Conservation (phyloP, 2,113 vertebrate species). For the Anolis sagrei region DNA sequence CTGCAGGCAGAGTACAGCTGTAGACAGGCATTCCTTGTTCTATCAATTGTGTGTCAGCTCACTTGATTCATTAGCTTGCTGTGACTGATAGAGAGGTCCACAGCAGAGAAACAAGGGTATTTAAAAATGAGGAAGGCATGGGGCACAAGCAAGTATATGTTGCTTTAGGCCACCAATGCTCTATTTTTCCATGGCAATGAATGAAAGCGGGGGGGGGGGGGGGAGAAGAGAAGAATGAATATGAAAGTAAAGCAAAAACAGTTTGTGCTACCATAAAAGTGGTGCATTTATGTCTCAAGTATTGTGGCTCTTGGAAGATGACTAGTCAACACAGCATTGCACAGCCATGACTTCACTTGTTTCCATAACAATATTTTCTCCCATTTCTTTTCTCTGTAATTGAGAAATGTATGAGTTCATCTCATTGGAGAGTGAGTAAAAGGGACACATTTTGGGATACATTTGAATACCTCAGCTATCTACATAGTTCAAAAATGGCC, state of each 20-base stretch:
- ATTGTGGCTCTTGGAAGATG: conserved; percentile 13
- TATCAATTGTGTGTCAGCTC: conserved; percentile 50
- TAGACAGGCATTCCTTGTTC: conserved; percentile 29
- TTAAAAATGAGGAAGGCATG: conserved; percentile 27
- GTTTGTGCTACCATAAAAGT: background rate
- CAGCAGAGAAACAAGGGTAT: conserved; percentile 27
- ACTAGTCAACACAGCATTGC: conserved; percentile 55
- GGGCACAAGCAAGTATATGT: fast-evolving
- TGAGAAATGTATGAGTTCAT: conserved; percentile 75
- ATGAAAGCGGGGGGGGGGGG: too few species aligned
- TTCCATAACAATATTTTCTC: conserved; percentile 72
- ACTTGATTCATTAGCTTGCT: conserved; percentile 59
- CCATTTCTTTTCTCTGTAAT: conserved; percentile 68
- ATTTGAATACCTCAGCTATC: conserved; percentile 3
- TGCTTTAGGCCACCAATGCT: fast-evolving
- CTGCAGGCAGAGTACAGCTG: conserved; percentile 41
- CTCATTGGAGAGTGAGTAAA: conserved; percentile 72
- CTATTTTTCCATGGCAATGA: fast-evolving
- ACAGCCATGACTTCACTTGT: conserved; percentile 73
- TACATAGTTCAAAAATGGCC: background rate
- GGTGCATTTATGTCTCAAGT: conserved; percentile 10
- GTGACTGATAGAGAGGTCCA: conserved; percentile 59
- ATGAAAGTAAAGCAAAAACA: background rate
- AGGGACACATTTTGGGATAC: conserved; percentile 53
- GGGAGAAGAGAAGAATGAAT: background rate